Percentiles rank a stretch among this genome's conserved stretches.
phyloP scores from a whole-genome alignment of 2,113 vertebrate species.

The Callipepla squamata region DNA sequence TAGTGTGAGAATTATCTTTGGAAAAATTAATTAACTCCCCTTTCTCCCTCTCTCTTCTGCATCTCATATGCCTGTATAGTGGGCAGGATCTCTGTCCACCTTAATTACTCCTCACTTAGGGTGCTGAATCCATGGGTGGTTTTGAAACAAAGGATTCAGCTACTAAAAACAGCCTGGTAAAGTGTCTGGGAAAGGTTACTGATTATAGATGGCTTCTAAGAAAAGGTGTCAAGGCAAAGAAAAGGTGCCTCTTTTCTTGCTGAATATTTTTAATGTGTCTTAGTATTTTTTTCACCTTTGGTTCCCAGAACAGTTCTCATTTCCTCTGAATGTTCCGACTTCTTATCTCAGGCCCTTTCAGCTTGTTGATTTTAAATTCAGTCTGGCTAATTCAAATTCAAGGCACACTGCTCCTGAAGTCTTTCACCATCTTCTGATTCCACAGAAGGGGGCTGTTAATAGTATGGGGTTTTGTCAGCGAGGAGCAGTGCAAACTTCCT shows the following conservation, averaged over 20 bases:
- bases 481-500: not conserved
- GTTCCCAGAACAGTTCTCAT: slow-evolving; percentile 60
- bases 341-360: slow-evolving; percentile 56
- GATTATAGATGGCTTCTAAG: slow-evolving; percentile 40
- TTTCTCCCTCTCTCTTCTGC: not conserved
- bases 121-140: slow-evolving; percentile 59
- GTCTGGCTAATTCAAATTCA: slow-evolving; percentile 47
- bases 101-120: slow-evolving; percentile 53
- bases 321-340: slow-evolving; percentile 55
- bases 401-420: not conserved
- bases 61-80: not conserved
- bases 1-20: not conserved
- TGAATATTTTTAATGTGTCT: slow-evolving; percentile 54
- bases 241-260: slow-evolving; percentile 19
- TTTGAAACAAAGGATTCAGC: slow-evolving; percentile 66
- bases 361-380: slow-evolving; percentile 65
- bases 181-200: slow-evolving; percentile 50
- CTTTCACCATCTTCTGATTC: slow-evolving; percentile 4
- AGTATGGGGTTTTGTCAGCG: not conserved
- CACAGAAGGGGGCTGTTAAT: not conserved
- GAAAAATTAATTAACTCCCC: not conserved
- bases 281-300: slow-evolving; percentile 62
- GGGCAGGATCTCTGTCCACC: slow-evolving; percentile 26
- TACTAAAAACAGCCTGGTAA: slow-evolving; percentile 55
- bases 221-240: slow-evolving; percentile 42